These are phyloP conservation scores for Nasonia oneida DNA, from an alignment of 2,888 invertebrate genomes.

Conservation along the genomic window DNA sequence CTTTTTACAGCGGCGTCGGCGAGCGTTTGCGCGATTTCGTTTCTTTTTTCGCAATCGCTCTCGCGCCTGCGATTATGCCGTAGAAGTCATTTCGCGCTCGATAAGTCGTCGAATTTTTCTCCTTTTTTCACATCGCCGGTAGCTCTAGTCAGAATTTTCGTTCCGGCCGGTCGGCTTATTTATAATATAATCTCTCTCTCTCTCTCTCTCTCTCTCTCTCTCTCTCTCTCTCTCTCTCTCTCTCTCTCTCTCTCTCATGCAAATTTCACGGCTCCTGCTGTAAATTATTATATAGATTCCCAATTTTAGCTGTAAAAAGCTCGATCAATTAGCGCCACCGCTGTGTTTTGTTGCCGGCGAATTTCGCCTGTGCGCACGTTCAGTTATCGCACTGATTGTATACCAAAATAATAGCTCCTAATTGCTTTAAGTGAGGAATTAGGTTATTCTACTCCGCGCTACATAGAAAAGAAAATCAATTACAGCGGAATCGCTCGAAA, in stretches of 20 bases:
- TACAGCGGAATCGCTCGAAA: neutral
- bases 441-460: neutral
- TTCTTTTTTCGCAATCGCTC: constrained; percentile 13
- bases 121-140: neutral
- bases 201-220: too few species aligned
- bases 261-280: neutral
- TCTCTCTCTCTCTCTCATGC: neutral
- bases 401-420: neutral
- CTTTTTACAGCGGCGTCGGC: neutral
- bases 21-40: neutral
- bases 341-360: neutral
- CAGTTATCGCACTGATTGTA: neutral
- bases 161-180: neutral
- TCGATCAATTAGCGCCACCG: neutral
- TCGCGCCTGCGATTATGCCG: neutral
- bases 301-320: neutral
- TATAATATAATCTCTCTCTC: neutral
- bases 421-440: constrained; percentile 17
- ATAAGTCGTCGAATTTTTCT: neutral
- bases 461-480: constrained; percentile 26
- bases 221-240: too few species aligned
- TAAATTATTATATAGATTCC: neutral
- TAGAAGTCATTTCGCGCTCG: neutral
- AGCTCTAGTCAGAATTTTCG: neutral
- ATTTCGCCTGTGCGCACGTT: neutral